Base-by-base conservation (phyloP, 2,113 vertebrate species). In the Epinephelus fuscoguttatus region DNA sequence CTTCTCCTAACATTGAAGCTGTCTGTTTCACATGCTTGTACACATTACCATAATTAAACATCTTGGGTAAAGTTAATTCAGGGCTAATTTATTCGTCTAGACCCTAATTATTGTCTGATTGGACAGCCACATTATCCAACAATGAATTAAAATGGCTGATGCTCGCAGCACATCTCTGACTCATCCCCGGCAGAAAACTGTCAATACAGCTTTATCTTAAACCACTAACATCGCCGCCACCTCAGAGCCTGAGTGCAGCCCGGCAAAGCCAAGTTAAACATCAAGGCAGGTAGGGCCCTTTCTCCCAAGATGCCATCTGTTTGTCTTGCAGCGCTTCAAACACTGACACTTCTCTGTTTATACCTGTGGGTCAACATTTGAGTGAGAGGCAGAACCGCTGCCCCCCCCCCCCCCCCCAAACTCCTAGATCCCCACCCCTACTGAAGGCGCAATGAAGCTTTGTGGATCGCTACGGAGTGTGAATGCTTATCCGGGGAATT, bases 401-500 rank as follows among this genome's bases (percentile, higher is more conserved):
- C 63, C 42, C 84, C 49, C 15, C 49, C 61, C 33, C 84, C 63
- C 42, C 84, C 49, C 15, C 49, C 61, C 33, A 82, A 30, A 37
- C 33, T 37, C 6, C 33, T 37, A 37, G 33, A 37, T 37, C 33
- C 6, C 33, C 33, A 37, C 81, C 61, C 25, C 27, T 37, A 61
- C 84, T 77, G 47, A 76, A 47, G 68, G 57, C 27, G 53, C 70
- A 63, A 37, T 73, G 63, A 72, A 83, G 81, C 27, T 87, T 82
- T 71, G 72, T 68, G 62, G 78, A 84, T 83, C 42, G 17, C 88
- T 91, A 49, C 56, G 8, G 81, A 87, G 90, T 88, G 89, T 70
- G 80, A 90, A 91, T 80, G 90, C 90, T 92, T 88, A 92, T 90
- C 81, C 71, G 25, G 82, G 85, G 72, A 85, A 88, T 84, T 91